Evolutionary conservation across 2,888 invertebrate species (phyloP).

Genomic region (Bibio marci): DNA sequence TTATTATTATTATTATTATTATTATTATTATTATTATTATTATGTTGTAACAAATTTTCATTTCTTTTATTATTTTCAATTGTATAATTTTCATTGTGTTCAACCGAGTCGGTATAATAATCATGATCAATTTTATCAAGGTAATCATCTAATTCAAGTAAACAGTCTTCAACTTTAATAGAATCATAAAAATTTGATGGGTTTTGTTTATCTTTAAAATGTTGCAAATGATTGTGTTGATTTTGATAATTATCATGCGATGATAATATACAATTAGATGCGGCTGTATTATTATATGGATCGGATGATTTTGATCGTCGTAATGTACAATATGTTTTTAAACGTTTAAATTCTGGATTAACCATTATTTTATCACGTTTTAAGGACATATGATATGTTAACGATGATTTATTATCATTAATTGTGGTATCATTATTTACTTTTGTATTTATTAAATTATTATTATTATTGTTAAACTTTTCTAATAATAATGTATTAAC

Average conservation of each 20-base stretch:
- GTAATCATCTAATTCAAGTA: slow-evolving; percentile 36
- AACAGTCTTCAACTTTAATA: slow-evolving; percentile 30
- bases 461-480: slow-evolving; percentile 5
- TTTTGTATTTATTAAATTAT: no score
- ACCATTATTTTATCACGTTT: no score
- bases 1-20: no score
- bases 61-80: neutral
- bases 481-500: slow-evolving; percentile 8
- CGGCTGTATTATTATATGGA: no score
- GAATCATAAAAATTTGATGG: slow-evolving; percentile 3
- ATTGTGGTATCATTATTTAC: no score
- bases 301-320: no score
- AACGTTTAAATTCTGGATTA: slow-evolving; percentile 2
- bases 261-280: no score
- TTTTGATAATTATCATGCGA: no score
- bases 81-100: neutral
- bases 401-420: neutral
- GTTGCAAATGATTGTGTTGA: no score
- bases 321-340: slow-evolving; percentile 4
- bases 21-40: no score
- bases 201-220: neutral
- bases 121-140: slow-evolving; percentile 28
- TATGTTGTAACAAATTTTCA: neutral
- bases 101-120: neutral
- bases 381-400: neutral